Conservation (phyloP, 2,888 invertebrate genomes). For the Dendrolimus pini region DNA sequence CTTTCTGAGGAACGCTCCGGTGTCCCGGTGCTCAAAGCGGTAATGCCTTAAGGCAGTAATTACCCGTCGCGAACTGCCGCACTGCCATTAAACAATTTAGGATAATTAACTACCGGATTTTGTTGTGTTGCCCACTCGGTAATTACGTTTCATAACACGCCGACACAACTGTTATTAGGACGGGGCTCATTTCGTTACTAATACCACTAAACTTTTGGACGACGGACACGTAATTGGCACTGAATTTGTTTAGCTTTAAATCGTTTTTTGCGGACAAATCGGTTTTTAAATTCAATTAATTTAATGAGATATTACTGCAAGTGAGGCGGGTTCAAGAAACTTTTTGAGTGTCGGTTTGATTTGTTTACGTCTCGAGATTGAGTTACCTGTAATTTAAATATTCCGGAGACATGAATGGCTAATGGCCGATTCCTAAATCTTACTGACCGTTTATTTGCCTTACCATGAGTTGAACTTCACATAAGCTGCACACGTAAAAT, state of each 20-base stretch:
- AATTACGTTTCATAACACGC: conserved; percentile 70
- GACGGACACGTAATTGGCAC: conserved; percentile 45
- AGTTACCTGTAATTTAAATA: background rate
- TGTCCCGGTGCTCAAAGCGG: conserved; percentile 6
- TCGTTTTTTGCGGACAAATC: conserved; percentile 6
- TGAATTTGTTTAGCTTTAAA: conserved; percentile 45
- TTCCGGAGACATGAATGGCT: background rate
- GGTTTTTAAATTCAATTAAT: background rate
- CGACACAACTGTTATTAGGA: conserved; percentile 42
- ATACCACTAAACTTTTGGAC: conserved; percentile 26
- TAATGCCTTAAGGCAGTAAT: conserved; percentile 27
- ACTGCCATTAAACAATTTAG: conserved; percentile 73
- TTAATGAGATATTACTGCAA: background rate
- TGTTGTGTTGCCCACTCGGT: conserved; percentile 49
- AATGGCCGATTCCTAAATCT: too few relatives aligned
- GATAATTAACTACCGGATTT: conserved; percentile 76
- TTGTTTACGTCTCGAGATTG: background rate
- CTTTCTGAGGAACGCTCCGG: too few relatives aligned
- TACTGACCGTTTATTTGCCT: too few relatives aligned
- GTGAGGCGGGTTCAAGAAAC: background rate
- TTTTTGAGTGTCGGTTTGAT: background rate
- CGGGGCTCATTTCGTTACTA: conserved; percentile 47
- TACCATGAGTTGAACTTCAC: too few relatives aligned
- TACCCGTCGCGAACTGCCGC: conserved; percentile 52
- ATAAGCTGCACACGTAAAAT: too few relatives aligned